Conservation (phyloP, 2,797 vertebrate species). For the Cossypha heuglini region DNA sequence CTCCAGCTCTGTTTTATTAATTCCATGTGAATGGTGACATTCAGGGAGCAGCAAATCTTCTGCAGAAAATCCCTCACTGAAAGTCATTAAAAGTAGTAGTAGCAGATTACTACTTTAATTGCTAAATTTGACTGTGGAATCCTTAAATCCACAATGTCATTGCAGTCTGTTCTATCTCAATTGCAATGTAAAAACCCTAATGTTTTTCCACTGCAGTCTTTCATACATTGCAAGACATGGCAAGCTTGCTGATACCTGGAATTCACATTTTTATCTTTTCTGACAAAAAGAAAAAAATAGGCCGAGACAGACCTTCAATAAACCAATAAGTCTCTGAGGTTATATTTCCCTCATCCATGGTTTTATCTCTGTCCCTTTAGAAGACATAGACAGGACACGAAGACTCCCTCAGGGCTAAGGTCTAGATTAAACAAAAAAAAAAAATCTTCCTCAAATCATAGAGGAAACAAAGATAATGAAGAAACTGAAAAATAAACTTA, state of each 20-base stretch:
- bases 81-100: neutral
- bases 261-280: neutral
- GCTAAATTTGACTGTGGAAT: neutral
- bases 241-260: neutral
- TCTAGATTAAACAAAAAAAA: neutral
- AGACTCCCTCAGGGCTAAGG: neutral
- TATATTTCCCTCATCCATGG: neutral
- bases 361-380: neutral
- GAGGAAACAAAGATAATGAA: neutral
- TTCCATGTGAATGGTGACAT: neutral
- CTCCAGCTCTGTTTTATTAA: neutral
- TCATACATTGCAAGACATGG: neutral
- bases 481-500: neutral
- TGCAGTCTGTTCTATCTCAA: neutral
- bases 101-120: neutral
- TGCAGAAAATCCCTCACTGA: neutral
- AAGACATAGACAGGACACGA: neutral
- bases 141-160: neutral
- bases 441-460: neutral
- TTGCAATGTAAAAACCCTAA: neutral
- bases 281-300: neutral
- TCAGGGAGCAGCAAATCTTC: neutral
- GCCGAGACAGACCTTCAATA: neutral
- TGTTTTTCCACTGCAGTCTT: neutral
- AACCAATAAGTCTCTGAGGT: neutral